Evolutionary conservation across 2,797 vertebrate genomes (phyloP).

Genomic region (Momotus momota): DNA sequence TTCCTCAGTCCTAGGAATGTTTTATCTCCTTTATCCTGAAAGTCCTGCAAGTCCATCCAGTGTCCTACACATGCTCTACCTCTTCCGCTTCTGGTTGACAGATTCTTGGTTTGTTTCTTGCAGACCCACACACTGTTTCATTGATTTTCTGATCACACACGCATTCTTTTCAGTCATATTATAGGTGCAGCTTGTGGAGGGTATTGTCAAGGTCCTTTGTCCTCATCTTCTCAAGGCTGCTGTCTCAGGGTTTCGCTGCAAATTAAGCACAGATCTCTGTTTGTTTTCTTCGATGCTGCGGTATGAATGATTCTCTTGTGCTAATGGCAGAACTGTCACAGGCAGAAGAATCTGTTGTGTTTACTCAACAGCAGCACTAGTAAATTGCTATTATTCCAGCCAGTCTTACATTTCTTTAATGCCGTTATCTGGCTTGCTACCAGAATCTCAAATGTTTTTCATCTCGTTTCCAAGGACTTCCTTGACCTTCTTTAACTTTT

Average conservation of each 20-base stretch:
- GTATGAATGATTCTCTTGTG: conserved; percentile 59
- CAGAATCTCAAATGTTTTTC: conserved; percentile 1
- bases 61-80: not conserved
- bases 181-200: conserved; percentile 8
- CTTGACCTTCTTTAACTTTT: not conserved
- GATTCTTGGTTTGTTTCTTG: not conserved
- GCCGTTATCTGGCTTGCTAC: not conserved
- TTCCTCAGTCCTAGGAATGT: not conserved
- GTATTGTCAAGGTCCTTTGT: conserved; percentile 49
- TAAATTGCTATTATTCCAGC: not conserved
- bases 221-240: conserved; percentile 27
- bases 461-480: not conserved
- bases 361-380: not conserved
- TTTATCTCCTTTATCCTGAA: not conserved
- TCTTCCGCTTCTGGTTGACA: not conserved
- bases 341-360: conserved; percentile 24
- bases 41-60: not conserved
- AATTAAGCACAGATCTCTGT: conserved; percentile 38
- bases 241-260: conserved; percentile 39
- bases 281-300: not conserved
- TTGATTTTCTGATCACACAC: conserved; percentile 70
- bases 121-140: not conserved
- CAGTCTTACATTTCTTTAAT: conserved; percentile 31
- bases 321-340: conserved; percentile 28
- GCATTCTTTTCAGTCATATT: conserved; percentile 5